phyloP scores from a whole-genome alignment of 64 coral and sea anemone genomes.

The Hydrozoanthus tunicans region DNA sequence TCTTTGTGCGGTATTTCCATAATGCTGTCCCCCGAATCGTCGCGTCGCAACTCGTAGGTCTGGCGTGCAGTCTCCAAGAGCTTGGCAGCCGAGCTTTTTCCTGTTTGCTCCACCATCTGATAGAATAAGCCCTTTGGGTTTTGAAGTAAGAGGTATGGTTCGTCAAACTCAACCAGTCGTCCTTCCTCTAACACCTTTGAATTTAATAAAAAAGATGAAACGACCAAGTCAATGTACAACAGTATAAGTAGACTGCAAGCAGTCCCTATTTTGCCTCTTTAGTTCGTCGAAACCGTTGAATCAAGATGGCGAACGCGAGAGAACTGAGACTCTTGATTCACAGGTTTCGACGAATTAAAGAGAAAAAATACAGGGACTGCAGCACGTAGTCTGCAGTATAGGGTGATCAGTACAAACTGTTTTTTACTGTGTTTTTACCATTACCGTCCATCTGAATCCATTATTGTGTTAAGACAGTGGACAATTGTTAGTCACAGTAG shows the following conservation, averaged over 20 bases:
- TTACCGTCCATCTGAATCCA: no score
- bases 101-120: slow-evolving; percentile 80
- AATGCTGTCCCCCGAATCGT: slow-evolving; percentile 23
- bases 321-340: no score
- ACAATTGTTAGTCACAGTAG: no score
- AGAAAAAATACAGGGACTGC: no score
- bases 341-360: no score
- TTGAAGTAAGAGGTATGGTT: slow-evolving; percentile 81
- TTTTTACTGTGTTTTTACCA: no score
- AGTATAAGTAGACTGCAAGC: background rate
- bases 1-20: slow-evolving; percentile 4
- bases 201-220: background rate
- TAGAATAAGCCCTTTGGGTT: slow-evolving; percentile 64
- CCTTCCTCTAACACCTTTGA: slow-evolving; percentile 90
- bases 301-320: no score
- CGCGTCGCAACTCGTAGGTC: slow-evolving; percentile 63
- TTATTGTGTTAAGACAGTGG: no score
- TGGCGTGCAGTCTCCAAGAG: slow-evolving; percentile 67
- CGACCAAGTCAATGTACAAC: background rate
- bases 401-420: no score
- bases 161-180: slow-evolving; percentile 87
- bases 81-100: slow-evolving; percentile 59
- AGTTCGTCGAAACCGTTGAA: no score
- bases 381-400: no score
- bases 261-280: no score